Evolutionary conservation across 2,888 invertebrate species (phyloP), one percentile per base, ranked within the genome.

Genomic region (Apodemia zela): DNA sequence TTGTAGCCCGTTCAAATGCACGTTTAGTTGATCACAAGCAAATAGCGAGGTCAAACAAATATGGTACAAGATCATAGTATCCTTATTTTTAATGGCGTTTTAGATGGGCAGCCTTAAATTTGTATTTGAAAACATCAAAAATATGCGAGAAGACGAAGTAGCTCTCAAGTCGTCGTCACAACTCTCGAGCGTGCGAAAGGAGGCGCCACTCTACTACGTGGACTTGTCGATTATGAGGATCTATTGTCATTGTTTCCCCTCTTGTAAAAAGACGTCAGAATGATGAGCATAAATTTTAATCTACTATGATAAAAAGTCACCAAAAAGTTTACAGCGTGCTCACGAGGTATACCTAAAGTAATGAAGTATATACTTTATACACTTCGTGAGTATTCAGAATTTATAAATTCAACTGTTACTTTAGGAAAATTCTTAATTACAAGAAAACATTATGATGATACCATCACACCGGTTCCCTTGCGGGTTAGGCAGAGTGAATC

Each of bases 211-310:
- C 25, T 18, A 8, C 25, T 21, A 13, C 13, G 18, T 25, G 21
- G 51, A 51, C 51, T 51, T 21, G 13, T 51, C 51, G 21, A 51
- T 51, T 51, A 21, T 21, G 51, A 51, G 21, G 51, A 21, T 51
- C 51, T 51, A 51, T 51, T 51, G 51, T 51, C 51, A 25, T 51
- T 51, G 51, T 51, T 51, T 51, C 25, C 25, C 51, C 21, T 51
- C 51, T 10, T 15, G 13, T 13, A 51, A 18, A 25, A 25, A 18
- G 13, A 51, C 18, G 13, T 5, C 25, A 18, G 5, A 42, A 42
- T 42, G 3, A 42, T 42, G 42, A 42, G 42, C 8, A 42, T 5
- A 15, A 42, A 42, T 42, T 42, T 42, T 42, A 15, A 42, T 15
- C 42, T 42, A 38, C 38, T 38, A 13, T 38, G 38, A 38, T 38